These are phyloP conservation scores for Ophiodon elongatus DNA, from an alignment of 2,113 vertebrate species.

Conservation along the genomic window DNA sequence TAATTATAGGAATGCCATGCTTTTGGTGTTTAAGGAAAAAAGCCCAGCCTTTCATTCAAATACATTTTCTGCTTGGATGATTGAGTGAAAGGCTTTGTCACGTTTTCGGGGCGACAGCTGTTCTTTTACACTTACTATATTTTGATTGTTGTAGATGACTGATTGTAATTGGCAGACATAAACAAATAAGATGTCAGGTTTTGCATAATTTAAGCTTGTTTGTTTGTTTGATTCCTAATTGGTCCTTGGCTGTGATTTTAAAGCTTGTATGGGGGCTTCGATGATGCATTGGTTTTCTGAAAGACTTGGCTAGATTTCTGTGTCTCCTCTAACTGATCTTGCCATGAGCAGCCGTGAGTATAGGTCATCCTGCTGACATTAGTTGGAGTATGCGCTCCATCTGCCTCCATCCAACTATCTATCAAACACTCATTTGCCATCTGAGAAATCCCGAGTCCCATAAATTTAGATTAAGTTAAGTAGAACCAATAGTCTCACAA, in stretches of 20 bases:
- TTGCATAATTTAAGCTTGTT: conserved; percentile 7
- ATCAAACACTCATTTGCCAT: neutral
- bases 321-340: conserved; percentile 41
- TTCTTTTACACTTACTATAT: conserved; percentile 28
- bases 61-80: conserved; percentile 25
- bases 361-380: conserved; percentile 38
- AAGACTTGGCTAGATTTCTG: neutral
- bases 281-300: conserved; percentile 17
- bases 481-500: neutral
- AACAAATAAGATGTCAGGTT: conserved; percentile 26
- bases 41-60: conserved; percentile 41
- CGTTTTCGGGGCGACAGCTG: conserved; percentile 39
- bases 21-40: conserved; percentile 66
- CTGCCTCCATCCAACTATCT: conserved; percentile 1
- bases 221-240: conserved; percentile 30
- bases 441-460: neutral
- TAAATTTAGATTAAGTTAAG: conserved; percentile 29
- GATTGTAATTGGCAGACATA: conserved; percentile 38
- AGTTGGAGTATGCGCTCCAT: neutral
- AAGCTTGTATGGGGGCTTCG: neutral
- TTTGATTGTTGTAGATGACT: conserved; percentile 28
- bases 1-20: conserved; percentile 78
- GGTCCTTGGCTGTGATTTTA: conserved; percentile 25
- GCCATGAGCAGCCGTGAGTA: conserved; percentile 26
- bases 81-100: conserved; percentile 42